phyloP scores from a whole-genome alignment of 2,888 invertebrate species.

The Glyphotaelius pellucidus region DNA sequence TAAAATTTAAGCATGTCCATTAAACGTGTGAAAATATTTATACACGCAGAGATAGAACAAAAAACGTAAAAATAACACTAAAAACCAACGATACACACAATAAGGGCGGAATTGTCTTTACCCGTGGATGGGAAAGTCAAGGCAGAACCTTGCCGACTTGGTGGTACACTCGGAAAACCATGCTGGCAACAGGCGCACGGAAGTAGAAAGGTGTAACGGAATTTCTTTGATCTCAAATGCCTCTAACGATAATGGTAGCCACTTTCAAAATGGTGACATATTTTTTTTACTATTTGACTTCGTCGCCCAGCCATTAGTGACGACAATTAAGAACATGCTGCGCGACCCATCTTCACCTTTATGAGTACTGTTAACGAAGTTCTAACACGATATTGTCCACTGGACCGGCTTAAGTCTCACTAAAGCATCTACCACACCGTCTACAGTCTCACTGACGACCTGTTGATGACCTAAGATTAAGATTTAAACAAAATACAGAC shows the following conservation, averaged over 20 bases:
- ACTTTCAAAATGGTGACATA: neutral
- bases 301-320: constrained; percentile 44
- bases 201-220: neutral
- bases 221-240: neutral
- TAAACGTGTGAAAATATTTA: constrained; percentile 40
- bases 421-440: constrained; percentile 17
- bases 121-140: constrained; percentile 30
- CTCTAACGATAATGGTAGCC: neutral
- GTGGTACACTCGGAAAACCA: neutral
- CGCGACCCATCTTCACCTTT: constrained; percentile 64
- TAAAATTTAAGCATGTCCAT: constrained; percentile 24
- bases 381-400: constrained; percentile 51
- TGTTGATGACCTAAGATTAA: constrained; percentile 32
- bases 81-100: constrained; percentile 59
- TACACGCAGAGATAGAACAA: neutral
- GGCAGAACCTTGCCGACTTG: neutral
- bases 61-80: constrained; percentile 55
- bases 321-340: constrained; percentile 65
- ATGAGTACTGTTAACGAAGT: constrained; percentile 61
- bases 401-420: constrained; percentile 15
- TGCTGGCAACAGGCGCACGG: neutral
- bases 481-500: neutral
- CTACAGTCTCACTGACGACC: constrained; percentile 27
- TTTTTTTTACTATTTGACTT: neutral
- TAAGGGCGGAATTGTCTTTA: constrained; percentile 53